A percentile compares a stretch with the other conserved stretches of the same genome.
Evolutionary conservation across 1,140 invertebrate species (phyloP).

Genomic region (silkworm (Bombyx mori)): DNA sequence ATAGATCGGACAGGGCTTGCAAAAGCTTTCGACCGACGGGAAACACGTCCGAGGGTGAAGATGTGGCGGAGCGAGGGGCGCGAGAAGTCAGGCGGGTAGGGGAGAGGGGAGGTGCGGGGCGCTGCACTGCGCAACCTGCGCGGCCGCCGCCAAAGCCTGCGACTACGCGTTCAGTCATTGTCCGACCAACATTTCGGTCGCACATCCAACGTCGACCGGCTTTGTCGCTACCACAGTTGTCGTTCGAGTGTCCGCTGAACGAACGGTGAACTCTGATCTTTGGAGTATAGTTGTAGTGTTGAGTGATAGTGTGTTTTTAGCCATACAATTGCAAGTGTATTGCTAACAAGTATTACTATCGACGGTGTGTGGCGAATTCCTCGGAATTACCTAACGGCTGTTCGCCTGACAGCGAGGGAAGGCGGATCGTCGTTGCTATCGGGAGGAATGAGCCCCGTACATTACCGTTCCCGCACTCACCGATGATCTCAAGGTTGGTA

Average conservation of each 20-base stretch:
- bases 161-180: conserved; percentile 46
- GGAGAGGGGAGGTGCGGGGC: conserved; percentile 13
- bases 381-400: conserved; percentile 51
- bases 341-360: conserved; percentile 55
- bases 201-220: conserved; percentile 34
- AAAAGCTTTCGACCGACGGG: conserved; percentile 44
- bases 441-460: conserved; percentile 68
- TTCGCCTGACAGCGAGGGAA: conserved; percentile 62
- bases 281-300: conserved; percentile 61
- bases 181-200: conserved; percentile 56
- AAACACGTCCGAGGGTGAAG: conserved; percentile 28
- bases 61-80: conserved; percentile 18
- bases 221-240: conserved; percentile 48
- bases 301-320: conserved; percentile 65
- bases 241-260: conserved; percentile 47
- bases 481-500: conserved; percentile 69
- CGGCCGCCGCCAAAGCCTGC: conserved; percentile 22
- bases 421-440: conserved; percentile 54
- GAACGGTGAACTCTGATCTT: conserved; percentile 40
- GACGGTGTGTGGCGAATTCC: conserved; percentile 40
- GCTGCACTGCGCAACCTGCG: conserved; percentile 40
- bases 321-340: conserved; percentile 62
- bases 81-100: conserved; percentile 17
- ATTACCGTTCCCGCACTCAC: conserved; percentile 58
- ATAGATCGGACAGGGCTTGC: conserved; percentile 39